Conservation (phyloP, 2,888 invertebrate genomes). For the Lacanobia wlatinum region DNA sequence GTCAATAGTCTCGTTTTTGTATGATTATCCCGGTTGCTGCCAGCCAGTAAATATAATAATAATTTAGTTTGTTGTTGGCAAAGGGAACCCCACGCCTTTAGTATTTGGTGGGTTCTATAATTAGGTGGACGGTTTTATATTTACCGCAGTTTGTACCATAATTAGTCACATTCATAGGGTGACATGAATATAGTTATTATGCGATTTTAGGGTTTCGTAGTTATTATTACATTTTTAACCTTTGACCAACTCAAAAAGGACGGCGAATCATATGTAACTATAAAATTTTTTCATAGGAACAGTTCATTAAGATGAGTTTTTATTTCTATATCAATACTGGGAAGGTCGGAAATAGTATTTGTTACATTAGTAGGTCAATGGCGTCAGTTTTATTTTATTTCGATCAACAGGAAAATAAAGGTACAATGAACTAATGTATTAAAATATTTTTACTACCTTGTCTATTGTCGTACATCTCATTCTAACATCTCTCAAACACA, state of each 20-base stretch:
- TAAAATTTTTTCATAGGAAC: background rate
- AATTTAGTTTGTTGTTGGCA: conserved; percentile 17
- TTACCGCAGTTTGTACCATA: background rate
- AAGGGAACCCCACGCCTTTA: conserved; percentile 2
- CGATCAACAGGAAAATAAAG: conserved; percentile 61
- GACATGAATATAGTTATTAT: background rate
- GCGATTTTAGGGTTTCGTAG: background rate
- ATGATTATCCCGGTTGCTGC: conserved; percentile 3
- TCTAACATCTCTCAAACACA: conserved; percentile 14
- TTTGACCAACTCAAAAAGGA: background rate
- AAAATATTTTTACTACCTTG: conserved; percentile 50
- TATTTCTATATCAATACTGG: conserved; percentile 9
- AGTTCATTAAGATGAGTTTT: conserved; percentile 2
- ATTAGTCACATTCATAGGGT: background rate
- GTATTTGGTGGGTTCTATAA: conserved; percentile 28
- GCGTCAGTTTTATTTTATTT: conserved; percentile 60
- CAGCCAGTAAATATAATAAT: conserved; percentile 31
- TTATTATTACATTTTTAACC: background rate
- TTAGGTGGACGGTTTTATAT: conserved; percentile 15
- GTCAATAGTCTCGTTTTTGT: conserved; percentile 8
- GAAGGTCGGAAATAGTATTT: conserved; percentile 47
- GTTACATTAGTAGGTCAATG: conserved; percentile 55
- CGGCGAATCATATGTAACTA: background rate
- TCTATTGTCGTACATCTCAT: conserved; percentile 53
- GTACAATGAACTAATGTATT: conserved; percentile 64